These are phyloP conservation scores for Apostichopus californicus DNA, from an alignment of 35 echinoderm and acorn worm genomes.

Conservation along the genomic window DNA sequence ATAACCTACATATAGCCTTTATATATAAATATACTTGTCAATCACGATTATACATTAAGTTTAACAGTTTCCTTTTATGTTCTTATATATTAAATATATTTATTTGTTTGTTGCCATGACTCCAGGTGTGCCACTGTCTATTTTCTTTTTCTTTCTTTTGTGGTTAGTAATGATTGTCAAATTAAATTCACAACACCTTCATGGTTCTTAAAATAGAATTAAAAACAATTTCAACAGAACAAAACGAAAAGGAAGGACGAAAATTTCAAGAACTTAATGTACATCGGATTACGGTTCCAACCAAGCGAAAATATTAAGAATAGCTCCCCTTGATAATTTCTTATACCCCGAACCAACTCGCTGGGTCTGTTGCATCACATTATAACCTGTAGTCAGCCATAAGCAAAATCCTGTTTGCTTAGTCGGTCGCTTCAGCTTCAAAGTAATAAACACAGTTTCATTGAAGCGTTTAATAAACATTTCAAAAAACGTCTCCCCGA, in stretches of 20 bases:
- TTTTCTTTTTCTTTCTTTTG: no score
- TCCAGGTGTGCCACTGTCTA: no score
- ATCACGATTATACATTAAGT: no score
- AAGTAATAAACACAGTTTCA: constrained; percentile 9
- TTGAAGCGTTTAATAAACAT: not conserved
- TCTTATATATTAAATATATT: no score
- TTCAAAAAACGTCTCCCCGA: not conserved
- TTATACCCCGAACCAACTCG: no score
- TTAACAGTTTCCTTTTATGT: no score
- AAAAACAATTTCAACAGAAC: not conserved
- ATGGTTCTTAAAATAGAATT: not conserved
- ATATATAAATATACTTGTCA: no score
- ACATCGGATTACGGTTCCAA: not conserved
- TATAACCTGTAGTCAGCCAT: not conserved
- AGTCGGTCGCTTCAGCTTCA: not conserved
- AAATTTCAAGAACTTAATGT: not conserved
- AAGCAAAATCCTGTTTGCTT: not conserved
- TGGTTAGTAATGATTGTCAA: no score
- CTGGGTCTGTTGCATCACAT: no score
- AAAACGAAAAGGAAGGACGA: not conserved
- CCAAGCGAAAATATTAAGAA: not conserved
- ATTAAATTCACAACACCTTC: not conserved
- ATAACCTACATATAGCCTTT: no score
- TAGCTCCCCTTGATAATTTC: not conserved
- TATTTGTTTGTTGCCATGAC: no score